Evolutionary conservation across 1,140 invertebrate genomes (phyloP).

Genomic region (Catajapyx aquilonaris): DNA sequence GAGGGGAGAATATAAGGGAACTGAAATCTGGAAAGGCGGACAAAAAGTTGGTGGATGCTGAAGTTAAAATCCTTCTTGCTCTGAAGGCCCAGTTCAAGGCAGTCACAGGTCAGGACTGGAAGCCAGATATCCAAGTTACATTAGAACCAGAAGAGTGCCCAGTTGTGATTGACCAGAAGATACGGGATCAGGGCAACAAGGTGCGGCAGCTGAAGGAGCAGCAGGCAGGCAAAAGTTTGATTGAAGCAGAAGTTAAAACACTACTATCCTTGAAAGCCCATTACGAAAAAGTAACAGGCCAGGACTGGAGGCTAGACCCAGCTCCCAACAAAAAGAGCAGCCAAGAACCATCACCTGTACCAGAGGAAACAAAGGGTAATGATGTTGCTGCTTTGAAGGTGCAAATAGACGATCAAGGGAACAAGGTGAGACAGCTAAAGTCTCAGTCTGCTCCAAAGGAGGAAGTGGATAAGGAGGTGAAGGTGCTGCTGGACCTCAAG

Average conservation of each 20-base stretch:
- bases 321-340: conserved; percentile 32
- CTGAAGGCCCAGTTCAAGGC: conserved; percentile 51
- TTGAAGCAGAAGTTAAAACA: conserved; percentile 48
- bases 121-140: conserved; percentile 19
- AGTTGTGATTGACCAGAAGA: conserved; percentile 35
- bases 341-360: neutral
- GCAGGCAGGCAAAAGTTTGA: conserved; percentile 15
- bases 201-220: conserved; percentile 20
- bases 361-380: conserved; percentile 1
- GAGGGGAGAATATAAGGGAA: conserved; percentile 44
- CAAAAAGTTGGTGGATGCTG: conserved; percentile 31
- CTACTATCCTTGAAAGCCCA: conserved; percentile 53
- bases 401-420: conserved; percentile 16
- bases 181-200: conserved; percentile 45
- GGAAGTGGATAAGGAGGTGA: conserved; percentile 17
- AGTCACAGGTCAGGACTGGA: conserved; percentile 39
- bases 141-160: too few species aligned
- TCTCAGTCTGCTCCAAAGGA: conserved; percentile 11
- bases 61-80: conserved; percentile 33
- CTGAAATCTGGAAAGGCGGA: conserved; percentile 41
- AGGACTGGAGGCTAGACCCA: conserved; percentile 32
- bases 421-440: conserved; percentile 11
- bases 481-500: conserved; percentile 19
- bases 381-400: conserved; percentile 8
- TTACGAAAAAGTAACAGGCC: conserved; percentile 51